Base-by-base conservation (phyloP, 1,140 invertebrate species). In the Mylabris phalerata region DNA sequence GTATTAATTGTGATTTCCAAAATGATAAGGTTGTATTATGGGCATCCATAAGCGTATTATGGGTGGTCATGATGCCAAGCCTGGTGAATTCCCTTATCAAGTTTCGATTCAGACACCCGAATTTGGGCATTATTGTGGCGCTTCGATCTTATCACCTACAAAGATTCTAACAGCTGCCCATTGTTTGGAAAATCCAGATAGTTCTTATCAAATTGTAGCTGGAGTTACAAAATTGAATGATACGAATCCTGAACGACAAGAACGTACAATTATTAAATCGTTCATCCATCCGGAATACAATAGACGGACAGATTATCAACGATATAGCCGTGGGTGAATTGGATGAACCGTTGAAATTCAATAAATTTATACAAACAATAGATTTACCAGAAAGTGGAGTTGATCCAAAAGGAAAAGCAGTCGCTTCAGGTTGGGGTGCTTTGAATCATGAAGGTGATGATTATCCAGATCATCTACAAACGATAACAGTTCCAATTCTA, bases 131-230 rank as follows among this genome's bases (percentile, higher is more conserved):
- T 76, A 79, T 48, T 88, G 85, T 60, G 85, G 84, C 0, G 85
- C 81, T 2, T 77, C 80, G 41, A 80, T 88, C 51, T 77, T 87
- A 11, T 75, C 73, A 7, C 55, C 73, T 13, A 66, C 78, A 2
- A 82, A 76, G 64, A 76, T 85, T 2, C 10, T 87, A 2, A 85
- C 84, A 0, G 85, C 85, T 0, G 85, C 74, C 1, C 86, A 88
- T 69, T 88, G 86, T 59, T 47, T 59, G 9, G 40, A 39, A 9
- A 45, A 71, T 42, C 51, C 73, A 6, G 46, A 64, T n/a, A 69
- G 67, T 24, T 50, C 50, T 10, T 54, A 65, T 25, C 57, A 48
- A 42, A 65, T 72, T 40, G 63, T 71, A 7, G 75, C 74, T 48
- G 77, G 77, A n/a, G 73, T 77, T 44, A 68, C 72, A 42, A 59